phyloP scores from a whole-genome alignment of 2,797 vertebrate genomes.

The Tamandua tetradactyla region DNA sequence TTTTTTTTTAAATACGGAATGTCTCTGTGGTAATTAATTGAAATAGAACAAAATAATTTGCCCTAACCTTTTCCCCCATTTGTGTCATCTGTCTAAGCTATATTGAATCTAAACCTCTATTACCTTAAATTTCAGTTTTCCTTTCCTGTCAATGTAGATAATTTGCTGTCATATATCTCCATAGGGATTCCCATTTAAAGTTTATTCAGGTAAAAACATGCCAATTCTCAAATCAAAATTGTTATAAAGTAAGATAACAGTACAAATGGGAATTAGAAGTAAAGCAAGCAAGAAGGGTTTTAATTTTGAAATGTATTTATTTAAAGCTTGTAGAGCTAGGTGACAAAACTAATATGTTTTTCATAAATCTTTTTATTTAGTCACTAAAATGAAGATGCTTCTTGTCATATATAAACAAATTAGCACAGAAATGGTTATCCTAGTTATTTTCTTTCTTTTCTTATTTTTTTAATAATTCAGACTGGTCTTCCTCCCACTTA shows the following conservation, averaged over 20 bases:
- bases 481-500: neutral
- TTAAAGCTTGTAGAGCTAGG: neutral
- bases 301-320: conserved; percentile 44
- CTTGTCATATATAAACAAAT: neutral
- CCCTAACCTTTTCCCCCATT: neutral
- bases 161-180: neutral
- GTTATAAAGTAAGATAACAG: neutral
- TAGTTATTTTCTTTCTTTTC: conserved; percentile 22
- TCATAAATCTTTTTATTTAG: conserved; percentile 27
- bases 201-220: neutral
- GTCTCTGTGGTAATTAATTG: neutral
- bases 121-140: neutral
- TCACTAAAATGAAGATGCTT: conserved; percentile 15
- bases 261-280: neutral
- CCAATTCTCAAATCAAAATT: conserved; percentile 21
- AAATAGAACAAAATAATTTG: conserved; percentile 46
- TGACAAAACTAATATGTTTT: neutral
- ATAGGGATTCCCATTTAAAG: neutral
- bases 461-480: neutral
- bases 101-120: neutral
- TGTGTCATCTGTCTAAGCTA: conserved; percentile 27
- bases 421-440: neutral
- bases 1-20: conserved; percentile 17
- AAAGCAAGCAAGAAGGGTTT: neutral
- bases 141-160: neutral